These are phyloP conservation scores for Stomatorhinus walkeri DNA, from an alignment of 2,797 vertebrate genomes.

Conservation along the genomic window DNA sequence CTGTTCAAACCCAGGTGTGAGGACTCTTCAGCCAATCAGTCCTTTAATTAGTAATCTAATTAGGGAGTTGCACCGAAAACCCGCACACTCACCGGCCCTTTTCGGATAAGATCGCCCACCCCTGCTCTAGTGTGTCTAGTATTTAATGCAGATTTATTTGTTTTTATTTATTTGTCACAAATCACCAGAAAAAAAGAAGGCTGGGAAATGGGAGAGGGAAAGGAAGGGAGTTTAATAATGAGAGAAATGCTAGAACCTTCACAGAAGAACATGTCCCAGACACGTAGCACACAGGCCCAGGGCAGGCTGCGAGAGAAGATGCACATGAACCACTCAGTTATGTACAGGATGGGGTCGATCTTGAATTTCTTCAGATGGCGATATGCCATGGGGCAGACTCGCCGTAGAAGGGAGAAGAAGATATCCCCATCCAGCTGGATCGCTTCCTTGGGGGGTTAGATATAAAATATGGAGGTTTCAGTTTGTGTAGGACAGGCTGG, in stretches of 20 bases:
- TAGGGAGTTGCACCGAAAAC: no score
- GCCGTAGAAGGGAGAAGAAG: constrained; percentile 76
- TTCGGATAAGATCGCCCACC: no score
- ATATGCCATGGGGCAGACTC: constrained; percentile 75
- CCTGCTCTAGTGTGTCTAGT: neutral
- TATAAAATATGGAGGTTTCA: neutral
- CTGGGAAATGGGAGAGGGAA: neutral
- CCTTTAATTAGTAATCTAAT: no score
- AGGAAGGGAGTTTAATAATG: neutral
- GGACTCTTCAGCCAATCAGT: no score
- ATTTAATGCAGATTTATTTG: neutral
- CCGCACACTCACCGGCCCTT: no score
- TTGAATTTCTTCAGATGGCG: constrained; percentile 82
- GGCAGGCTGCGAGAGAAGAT: constrained; percentile 84
- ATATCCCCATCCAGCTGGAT: constrained; percentile 87
- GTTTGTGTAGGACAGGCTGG: neutral
- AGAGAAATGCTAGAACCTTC: constrained; percentile 62
- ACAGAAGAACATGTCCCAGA: constrained; percentile 96
- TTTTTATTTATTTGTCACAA: neutral
- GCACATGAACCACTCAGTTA: constrained; percentile 95
- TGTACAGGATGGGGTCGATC: constrained; percentile 85
- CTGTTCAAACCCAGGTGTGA: no score
- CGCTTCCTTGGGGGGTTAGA: constrained; percentile 67
- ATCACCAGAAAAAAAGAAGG: neutral
- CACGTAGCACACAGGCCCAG: constrained; percentile 77